Evolutionary conservation across 1,140 invertebrate species (phyloP).

Genomic region (Cherax quadricarinatus): DNA sequence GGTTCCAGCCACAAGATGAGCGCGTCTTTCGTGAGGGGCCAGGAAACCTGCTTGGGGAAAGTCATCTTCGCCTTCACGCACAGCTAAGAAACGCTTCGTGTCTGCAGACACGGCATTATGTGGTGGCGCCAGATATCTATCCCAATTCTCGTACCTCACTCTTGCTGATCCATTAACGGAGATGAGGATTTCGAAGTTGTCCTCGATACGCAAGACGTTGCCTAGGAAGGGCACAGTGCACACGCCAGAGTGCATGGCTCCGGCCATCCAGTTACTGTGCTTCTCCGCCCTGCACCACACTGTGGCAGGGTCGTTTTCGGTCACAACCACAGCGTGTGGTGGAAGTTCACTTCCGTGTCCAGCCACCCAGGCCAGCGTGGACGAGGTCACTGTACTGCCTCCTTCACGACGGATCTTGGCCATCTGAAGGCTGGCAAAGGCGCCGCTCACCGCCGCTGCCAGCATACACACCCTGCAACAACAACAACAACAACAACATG

Average conservation of each 20-base stretch:
- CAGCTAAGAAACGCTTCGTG: slow-evolving; percentile 57
- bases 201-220: slow-evolving; percentile 32
- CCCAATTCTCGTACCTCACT: slow-evolving; percentile 64
- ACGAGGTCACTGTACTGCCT: slow-evolving; percentile 67
- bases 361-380: slow-evolving; percentile 69
- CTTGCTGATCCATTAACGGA: slow-evolving; percentile 71
- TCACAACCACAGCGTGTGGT: slow-evolving; percentile 56
- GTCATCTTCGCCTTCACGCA: slow-evolving; percentile 47
- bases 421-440: slow-evolving; percentile 56
- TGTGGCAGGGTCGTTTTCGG: slow-evolving; percentile 63
- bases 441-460: slow-evolving; percentile 32
- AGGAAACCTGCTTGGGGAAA: slow-evolving; percentile 63
- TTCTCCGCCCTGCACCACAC: slow-evolving; percentile 72
- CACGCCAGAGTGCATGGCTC: slow-evolving; percentile 63
- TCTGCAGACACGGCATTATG: slow-evolving; percentile 69
- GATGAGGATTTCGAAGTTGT: slow-evolving; percentile 67
- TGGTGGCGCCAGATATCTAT: slow-evolving; percentile 69
- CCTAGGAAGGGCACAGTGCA: slow-evolving; percentile 71
- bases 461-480: slow-evolving; percentile 62
- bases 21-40: slow-evolving; percentile 57
- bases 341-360: slow-evolving; percentile 16
- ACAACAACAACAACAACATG: slow-evolving; percentile 22
- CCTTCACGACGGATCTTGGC: slow-evolving; percentile 69
- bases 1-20: slow-evolving; percentile 51
- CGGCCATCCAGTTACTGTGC: slow-evolving; percentile 66